Base-by-base conservation (phyloP, 2,113 vertebrate species). In the Chiloscyllium plagiosum region DNA sequence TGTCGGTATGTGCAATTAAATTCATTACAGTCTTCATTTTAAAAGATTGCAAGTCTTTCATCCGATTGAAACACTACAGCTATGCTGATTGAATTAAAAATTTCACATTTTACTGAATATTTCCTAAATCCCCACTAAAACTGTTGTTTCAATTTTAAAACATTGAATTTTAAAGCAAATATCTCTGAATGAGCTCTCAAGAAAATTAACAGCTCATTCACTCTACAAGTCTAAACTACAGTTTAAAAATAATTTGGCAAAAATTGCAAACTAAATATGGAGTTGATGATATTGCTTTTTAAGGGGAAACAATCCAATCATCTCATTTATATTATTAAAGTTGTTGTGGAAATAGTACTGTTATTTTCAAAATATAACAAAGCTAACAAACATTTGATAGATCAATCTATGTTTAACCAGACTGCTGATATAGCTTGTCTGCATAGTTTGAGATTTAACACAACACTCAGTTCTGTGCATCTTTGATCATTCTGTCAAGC, bases 401-500 rank as follows among this genome's bases (percentile, higher is more conserved):
- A 72, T 52, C 29, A 26, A 33, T 26, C 17, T 42, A 52, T 76
- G 69, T 70, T 94, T 72, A 95, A 72, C 47, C 33, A 5, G 13
- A 52, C 2, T 47, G 42, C 47, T 95, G 94, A 72, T 95, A 19
- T 72, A 19, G 12, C 68, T 42, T 95, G 20, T 29, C 94, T 65
- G 69, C 37, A 72, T 95, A 13, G 69, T 72, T 72, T 95, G 37
- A 72, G 42, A 50, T 50, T 95, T 95, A 52, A 72, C 69, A 33
- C 94, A 72, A 47, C 42, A 52, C 42, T 72, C 93, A 70, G 65
- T 19, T 94, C 61, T 42, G 65, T 42, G 68, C 5, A 70, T 50
- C 93, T 95, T 95, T 95, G 94, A 72, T 95, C 94, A 72, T 72
- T 95, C 94, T 42, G 26, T 94, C 66, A 42, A 94, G 26, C 17